phyloP scores from a whole-genome alignment of 2,113 vertebrate genomes.

The Noctilio leporinus region DNA sequence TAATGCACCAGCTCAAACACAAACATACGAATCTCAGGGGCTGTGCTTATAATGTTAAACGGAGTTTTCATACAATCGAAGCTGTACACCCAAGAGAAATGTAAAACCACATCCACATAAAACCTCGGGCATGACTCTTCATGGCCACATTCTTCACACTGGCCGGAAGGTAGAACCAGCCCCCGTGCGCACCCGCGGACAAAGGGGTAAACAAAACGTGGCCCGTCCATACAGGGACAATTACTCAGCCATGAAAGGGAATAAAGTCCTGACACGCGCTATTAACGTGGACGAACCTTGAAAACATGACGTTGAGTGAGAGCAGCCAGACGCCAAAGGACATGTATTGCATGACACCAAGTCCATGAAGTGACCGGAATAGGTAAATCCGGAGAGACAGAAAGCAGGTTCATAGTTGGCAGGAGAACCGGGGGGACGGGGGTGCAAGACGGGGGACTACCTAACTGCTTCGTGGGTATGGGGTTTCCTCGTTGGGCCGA shows the following conservation, averaged over 20 bases:
- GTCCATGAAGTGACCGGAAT: background rate
- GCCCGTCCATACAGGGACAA: too few species aligned
- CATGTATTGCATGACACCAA: background rate
- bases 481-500: background rate
- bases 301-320: background rate
- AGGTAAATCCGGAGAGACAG: background rate
- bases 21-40: background rate
- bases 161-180: background rate
- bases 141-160: background rate
- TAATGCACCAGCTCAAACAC: background rate
- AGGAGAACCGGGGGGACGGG: too few species aligned
- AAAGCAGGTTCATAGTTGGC: background rate
- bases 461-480: background rate
- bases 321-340: background rate
- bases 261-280: background rate
- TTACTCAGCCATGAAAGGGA: background rate
- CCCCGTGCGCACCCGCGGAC: background rate
- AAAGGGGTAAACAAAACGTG: background rate
- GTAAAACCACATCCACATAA: background rate
- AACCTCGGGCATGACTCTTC: background rate
- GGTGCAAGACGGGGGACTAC: too few species aligned
- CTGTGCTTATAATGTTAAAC: background rate
- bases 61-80: accelerated
- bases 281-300: accelerated
- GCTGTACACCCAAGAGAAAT: background rate